These are phyloP conservation scores for Mastigias papua DNA, from an alignment of 30 jellyfish, hydroid and myxozoan genomes.

Conservation along the genomic window DNA sequence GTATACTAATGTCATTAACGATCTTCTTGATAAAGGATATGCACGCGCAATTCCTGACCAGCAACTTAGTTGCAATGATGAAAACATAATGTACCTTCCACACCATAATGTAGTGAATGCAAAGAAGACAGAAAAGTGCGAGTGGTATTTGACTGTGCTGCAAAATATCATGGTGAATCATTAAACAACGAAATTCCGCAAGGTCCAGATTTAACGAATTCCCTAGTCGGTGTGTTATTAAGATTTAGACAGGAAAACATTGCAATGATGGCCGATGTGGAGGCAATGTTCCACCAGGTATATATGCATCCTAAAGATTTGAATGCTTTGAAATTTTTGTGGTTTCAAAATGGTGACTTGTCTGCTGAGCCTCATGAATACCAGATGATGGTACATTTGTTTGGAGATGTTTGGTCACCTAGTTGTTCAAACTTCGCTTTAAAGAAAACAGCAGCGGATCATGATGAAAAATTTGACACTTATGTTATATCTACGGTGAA, in stretches of 20 bases:
- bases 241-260: not conserved
- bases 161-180: not conserved
- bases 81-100: not conserved
- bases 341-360: not conserved
- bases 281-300: not conserved
- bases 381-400: not conserved
- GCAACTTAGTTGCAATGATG: constrained; percentile 11
- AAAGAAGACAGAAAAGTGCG: not conserved
- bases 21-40: constrained; percentile 9
- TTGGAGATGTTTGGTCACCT: too few relatives aligned
- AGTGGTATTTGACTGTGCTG: not conserved
- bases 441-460: not conserved
- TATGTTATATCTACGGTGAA: not conserved
- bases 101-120: not conserved
- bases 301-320: not conserved
- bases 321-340: too few relatives aligned
- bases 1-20: constrained; percentile 55
- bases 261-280: not conserved
- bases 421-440: not conserved
- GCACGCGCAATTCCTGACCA: constrained; percentile 49
- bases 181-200: not conserved
- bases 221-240: not conserved
- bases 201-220: not conserved
- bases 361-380: not conserved
- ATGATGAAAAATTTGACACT: not conserved